Evolutionary conservation across 2,797 vertebrate species (phyloP), one percentile per base, ranked within the genome.

Genomic region (Karalla daura): DNA sequence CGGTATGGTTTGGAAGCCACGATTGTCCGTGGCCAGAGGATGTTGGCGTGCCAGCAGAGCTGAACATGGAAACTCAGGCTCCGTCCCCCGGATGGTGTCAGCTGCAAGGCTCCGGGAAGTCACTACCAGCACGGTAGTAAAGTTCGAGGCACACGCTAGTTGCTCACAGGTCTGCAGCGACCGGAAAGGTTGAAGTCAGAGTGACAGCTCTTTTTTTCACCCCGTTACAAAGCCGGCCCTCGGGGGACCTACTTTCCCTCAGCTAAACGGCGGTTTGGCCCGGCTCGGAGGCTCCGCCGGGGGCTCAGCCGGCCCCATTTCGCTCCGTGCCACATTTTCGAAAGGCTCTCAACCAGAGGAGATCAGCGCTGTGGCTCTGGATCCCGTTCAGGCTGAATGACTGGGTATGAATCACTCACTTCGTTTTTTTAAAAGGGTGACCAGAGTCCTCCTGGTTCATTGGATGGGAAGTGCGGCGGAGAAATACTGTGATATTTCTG

Each of bases 291-390:
- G 73, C 23, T 32, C 55, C 40, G n/a, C 36, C 37, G n/a, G 20
- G n/a, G 33, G 65, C 13, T 67, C 76, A 80, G 63, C 72, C 72
- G 71, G 68, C 71, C 75, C 37, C 44, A 74, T 81, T 85, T 79
- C 72, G 78, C 59, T 73, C 49, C 18, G 63, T 78, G 75, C 77
- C 76, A 83, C 84, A 82, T 86, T 71, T 78, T 77, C 52, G 37
- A 88, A 74, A 74, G 53, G 56, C 54, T 58, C 30, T 58, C 5
- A 27, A 87, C 66, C 70, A 66, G 30, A 78, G 63, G 39, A 53
- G 73, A 63, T 74, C 49, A 51, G 70, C 14, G 43, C 46, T 85
- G 86, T 63, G 85, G 83, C 75, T 85, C 82, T 85, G 84, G 81
- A 78, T 20, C 68, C 46, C 50, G 45, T 74, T 79, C 74, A 84